Conservation (phyloP, 2,113 vertebrate genomes). For the Mellivora capensis region DNA sequence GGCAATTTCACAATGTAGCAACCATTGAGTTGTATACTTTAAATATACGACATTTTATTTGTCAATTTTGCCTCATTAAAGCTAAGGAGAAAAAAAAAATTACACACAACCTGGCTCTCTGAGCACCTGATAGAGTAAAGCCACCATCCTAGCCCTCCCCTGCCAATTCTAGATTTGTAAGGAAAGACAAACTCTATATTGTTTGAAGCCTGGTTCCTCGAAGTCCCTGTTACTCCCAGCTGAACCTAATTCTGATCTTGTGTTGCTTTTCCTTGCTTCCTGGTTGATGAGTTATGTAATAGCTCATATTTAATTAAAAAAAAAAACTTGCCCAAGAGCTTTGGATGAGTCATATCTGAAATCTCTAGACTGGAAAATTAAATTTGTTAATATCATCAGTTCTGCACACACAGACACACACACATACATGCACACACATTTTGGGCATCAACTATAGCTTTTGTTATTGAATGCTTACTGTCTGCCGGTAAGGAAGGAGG, state of each 20-base stretch:
- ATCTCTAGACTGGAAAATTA: background rate
- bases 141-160: background rate
- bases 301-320: background rate
- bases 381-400: background rate
- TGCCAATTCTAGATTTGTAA: background rate
- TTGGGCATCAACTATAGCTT: background rate
- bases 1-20: background rate
- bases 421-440: background rate
- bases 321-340: background rate
- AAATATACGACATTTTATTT: background rate
- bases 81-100: background rate
- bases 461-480: background rate
- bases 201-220: background rate
- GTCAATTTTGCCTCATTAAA: background rate
- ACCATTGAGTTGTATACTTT: background rate
- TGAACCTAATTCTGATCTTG: background rate
- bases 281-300: background rate
- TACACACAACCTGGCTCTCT: background rate
- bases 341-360: constrained; percentile 23
- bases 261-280: background rate
- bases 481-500: background rate
- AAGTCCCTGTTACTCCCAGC: background rate
- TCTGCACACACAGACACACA: background rate
- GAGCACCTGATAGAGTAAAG: background rate
- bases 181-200: background rate